Base-by-base conservation (phyloP, 2,888 invertebrate species). In the Eudasyphora cyanicolor region DNA sequence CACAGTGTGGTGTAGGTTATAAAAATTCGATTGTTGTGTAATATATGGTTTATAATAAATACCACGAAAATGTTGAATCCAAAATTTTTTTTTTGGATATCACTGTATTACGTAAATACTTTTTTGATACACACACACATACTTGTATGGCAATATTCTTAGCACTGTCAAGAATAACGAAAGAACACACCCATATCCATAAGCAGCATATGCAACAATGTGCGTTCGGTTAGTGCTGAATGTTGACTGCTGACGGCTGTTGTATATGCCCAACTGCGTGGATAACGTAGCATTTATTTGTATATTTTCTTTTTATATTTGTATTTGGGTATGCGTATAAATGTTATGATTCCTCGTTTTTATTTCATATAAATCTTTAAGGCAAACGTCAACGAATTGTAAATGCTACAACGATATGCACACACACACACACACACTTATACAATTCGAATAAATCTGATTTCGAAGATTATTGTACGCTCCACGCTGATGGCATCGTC, bases 181-280 rank as follows among this genome's bases (percentile, higher is more conserved):
- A 32, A 17, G 62, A 57, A 67, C 60, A 76, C 82, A 76, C 71
- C 71, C 79, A 54, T 38, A 60, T 79, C 14, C 64, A 79, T 67
- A 51, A 76, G 24, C 42, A 76, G 60, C 62, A 80, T 57, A 57
- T 71, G 54, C 75, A 78, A 67, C 83, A 75, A 67, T 83, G 21
- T 71, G 71, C 69, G 69, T 27, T 45, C 38, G 45, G 76, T 60
- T 76, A 76, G 7, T 38, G 38, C 10, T 67, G 57, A 24, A n/a
- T n/a, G n/a, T 45, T 24, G 24, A 4, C 57, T 57, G 51, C 45
- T 45, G 10, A 51, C n/a, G n/a, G n/a, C n/a, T n/a, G n/a, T n/a
- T n/a, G n/a, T n/a, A n/a, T n/a, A n/a, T n/a, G n/a, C n/a, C n/a
- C n/a, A n/a, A n/a, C n/a, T n/a, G n/a, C n/a, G n/a, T n/a, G n/a